phyloP scores from a whole-genome alignment of 2,113 vertebrate species.

The Petrocephalus microphthalmus region DNA sequence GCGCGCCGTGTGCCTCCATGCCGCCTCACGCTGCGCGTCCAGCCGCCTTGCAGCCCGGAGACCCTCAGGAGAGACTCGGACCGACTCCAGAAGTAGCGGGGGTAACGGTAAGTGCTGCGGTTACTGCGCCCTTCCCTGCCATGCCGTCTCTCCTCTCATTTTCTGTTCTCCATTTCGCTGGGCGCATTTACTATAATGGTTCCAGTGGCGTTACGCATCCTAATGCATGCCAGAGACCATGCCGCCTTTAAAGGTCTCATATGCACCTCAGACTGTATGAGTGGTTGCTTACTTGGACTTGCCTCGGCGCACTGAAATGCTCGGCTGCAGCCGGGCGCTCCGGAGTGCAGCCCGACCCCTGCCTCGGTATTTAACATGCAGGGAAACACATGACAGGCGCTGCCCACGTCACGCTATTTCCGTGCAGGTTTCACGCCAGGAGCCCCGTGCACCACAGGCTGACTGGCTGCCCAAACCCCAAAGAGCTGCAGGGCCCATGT shows the following conservation, averaged over 20 bases:
- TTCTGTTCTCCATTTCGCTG: background rate
- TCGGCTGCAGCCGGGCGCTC: background rate
- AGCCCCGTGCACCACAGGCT: background rate
- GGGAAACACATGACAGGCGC: background rate
- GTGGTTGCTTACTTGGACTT: background rate
- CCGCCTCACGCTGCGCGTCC: background rate
- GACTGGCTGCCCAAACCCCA: background rate
- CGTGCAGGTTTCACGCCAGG: constrained; percentile 13
- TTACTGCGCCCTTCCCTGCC: background rate
- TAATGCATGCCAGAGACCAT: background rate
- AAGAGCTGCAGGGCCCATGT: background rate
- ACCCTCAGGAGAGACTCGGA: background rate
- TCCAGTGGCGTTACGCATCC: background rate
- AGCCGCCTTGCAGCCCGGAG: too few relatives aligned
- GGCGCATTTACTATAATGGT: background rate
- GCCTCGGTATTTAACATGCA: constrained; percentile 15
- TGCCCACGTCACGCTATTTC: constrained; percentile 14
- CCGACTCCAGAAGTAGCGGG: background rate
- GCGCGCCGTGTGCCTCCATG: background rate
- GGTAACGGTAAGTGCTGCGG: background rate
- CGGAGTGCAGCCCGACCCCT: background rate
- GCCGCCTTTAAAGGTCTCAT: background rate
- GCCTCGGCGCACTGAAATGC: background rate
- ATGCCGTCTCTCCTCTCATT: background rate
- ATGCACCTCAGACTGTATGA: background rate